Evolutionary conservation across 2,888 invertebrate genomes (phyloP).

Genomic region (Latrodectus elegans): DNA sequence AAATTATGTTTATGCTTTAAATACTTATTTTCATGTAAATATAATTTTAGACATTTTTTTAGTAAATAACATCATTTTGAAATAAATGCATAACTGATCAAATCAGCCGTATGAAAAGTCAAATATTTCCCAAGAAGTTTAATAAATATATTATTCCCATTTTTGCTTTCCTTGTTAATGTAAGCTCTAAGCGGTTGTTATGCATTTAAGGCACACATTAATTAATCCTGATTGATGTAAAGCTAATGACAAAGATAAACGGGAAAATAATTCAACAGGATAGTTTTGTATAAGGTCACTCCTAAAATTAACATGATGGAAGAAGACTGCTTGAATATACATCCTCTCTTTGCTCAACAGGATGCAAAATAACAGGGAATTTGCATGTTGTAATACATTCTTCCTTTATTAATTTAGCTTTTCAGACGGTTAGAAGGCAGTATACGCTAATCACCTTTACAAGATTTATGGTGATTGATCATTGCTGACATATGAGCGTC

Average conservation of each 20-base stretch:
- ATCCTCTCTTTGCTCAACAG: neutral
- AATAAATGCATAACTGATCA: too few relatives aligned
- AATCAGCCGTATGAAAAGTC: too few relatives aligned
- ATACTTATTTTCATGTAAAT: too few relatives aligned
- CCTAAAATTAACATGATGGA: neutral
- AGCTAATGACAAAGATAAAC: neutral
- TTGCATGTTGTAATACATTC: conserved; percentile 1
- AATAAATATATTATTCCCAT: too few relatives aligned
- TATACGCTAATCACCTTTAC: conserved; percentile 42
- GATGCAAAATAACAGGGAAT: conserved; percentile 15
- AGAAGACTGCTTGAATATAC: neutral
- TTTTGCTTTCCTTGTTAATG: neutral
- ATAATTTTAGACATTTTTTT: too few relatives aligned
- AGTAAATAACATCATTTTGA: too few relatives aligned
- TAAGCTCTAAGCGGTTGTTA: neutral
- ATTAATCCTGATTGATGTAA: neutral
- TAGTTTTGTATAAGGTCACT: neutral
- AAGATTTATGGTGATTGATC: conserved; percentile 55
- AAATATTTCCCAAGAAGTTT: too few relatives aligned
- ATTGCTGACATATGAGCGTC: conserved; percentile 18
- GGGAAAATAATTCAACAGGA: too few relatives aligned
- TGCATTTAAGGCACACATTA: neutral
- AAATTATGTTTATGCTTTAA: too few relatives aligned
- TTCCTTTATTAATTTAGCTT: conserved; percentile 48
- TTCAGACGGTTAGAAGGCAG: conserved; percentile 15